Evolutionary conservation across 2,888 invertebrate genomes (phyloP), one percentile per base, ranked within the genome.

Genomic region (Thera obeliscata): DNA sequence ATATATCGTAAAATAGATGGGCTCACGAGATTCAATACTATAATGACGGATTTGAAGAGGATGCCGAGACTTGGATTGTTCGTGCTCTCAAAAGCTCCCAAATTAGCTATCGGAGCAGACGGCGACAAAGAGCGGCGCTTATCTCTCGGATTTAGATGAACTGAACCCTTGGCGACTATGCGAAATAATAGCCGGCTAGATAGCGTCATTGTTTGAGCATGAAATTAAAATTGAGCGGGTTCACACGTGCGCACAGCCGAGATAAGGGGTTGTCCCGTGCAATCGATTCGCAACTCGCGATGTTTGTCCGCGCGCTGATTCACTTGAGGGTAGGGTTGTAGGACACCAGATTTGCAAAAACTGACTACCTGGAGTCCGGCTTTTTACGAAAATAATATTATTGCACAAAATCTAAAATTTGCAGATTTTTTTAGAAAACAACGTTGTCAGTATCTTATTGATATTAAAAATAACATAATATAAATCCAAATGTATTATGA

Each of bases 171-270:
- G 83, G 84, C 83, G 86, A 84, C 88, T 90, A 88, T 92, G 90
- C 89, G 90, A 90, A 91, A 93, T 92, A 93, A 93, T 93, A 91
- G 92, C 87, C 78, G 83, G 87, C 87, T 89, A 90, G 91, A 92
- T 93, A 91, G 86, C 93, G 90, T 87, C 92, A 93, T 93, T 93
- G 93, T 93, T 93, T 93, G 92, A 92, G 93, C 93, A 93, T 93
- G 93, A 93, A 93, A 93, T 93, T 93, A 93, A 93, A 93, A 93
- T 92, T 91, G 92, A 91, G 88, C 90, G 88, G 87, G 89, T 93
- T 93, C 93, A 93, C 93, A 93, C 93, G 93, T 93, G 93, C 93
- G 90, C 90, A 87, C 82, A 69, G 87, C 82, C 76, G 82, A 89
- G 93, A 93, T 93, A 93, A 93, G 92, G 91, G 92, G 89, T 87